phyloP scores from a whole-genome alignment of 92 coral and sea anemone genomes.

The Hydrozoanthus gracilis region DNA sequence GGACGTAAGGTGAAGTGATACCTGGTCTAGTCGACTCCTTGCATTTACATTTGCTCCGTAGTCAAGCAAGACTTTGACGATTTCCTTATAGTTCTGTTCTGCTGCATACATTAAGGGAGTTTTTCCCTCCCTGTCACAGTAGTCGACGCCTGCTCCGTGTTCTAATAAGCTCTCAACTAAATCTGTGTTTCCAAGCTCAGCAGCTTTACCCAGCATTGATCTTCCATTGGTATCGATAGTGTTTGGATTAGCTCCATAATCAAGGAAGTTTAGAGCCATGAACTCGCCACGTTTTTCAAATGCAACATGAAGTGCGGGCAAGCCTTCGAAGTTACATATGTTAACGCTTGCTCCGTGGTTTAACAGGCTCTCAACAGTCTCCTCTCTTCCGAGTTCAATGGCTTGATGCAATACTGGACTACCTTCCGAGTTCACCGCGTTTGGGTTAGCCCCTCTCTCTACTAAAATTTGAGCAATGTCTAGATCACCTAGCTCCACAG shows the following conservation, averaged over 20 bases:
- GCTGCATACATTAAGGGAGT: constrained; percentile 2
- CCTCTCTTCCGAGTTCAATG: background rate
- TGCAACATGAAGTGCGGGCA: constrained; percentile 11
- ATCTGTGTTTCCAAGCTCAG: background rate
- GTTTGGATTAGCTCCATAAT: constrained; percentile 8
- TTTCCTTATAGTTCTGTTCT: background rate
- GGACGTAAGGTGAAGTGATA: constrained; percentile 19
- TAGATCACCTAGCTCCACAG: constrained; percentile 8
- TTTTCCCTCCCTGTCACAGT: background rate
- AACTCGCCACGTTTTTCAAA: background rate
- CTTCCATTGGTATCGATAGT: background rate
- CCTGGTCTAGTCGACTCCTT: background rate
- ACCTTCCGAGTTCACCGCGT: constrained; percentile 4
- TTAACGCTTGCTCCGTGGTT: constrained; percentile 27
- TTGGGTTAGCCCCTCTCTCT: constrained; percentile 11
- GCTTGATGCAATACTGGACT: constrained; percentile 28
- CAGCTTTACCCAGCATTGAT: constrained; percentile 10
- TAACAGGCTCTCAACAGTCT: constrained; percentile 9
- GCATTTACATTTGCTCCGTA: constrained; percentile 20
- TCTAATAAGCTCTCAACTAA: background rate
- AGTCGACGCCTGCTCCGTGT: constrained; percentile 21
- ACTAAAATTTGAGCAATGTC: constrained; percentile 18
- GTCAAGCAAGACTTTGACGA: constrained; percentile 7
- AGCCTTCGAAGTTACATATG: background rate
- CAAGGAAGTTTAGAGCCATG: constrained; percentile 7